Conservation (phyloP, 2,797 vertebrate genomes). For the Acrocephalus scirpaceus region DNA sequence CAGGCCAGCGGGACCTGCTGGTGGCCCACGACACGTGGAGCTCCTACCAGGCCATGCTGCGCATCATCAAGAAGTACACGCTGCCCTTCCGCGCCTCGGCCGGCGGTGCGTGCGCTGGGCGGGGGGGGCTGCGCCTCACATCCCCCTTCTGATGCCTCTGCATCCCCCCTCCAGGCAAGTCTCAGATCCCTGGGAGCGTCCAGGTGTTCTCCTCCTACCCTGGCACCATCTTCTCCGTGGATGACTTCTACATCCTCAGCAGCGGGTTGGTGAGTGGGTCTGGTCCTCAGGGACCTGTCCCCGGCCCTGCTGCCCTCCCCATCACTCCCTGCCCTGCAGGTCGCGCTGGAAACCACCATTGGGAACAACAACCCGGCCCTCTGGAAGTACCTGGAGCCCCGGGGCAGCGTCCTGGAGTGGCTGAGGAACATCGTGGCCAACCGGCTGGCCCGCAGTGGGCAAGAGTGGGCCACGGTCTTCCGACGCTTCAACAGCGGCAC, state of each 20-base stretch:
- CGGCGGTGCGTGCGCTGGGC: conserved; percentile 72
- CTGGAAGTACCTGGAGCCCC: conserved; percentile 87
- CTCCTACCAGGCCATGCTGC: conserved; percentile 91
- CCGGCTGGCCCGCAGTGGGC: conserved; percentile 82
- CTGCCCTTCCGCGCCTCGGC: conserved; percentile 82
- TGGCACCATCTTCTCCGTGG: conserved; percentile 90
- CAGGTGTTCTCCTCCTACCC: conserved; percentile 94
- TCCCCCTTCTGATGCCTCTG: not conserved
- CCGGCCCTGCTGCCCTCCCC: fast-evolving
- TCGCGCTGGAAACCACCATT: conserved; percentile 92
- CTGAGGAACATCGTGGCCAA: conserved; percentile 91
- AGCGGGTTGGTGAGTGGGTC: conserved; percentile 87
- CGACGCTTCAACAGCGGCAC: conserved; percentile 92
- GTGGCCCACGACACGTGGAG: conserved; percentile 95
- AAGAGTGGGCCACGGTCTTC: conserved; percentile 84
- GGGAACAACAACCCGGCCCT: conserved; percentile 87
- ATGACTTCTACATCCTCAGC: conserved; percentile 94
- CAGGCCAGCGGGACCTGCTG: conserved; percentile 85
- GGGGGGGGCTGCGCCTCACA: not conserved
- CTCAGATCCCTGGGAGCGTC: conserved; percentile 79
- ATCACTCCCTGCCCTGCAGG: conserved; percentile 70
- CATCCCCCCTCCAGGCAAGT: conserved; percentile 46
- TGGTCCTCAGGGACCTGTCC: fast-evolving
- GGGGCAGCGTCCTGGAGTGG: conserved; percentile 88
- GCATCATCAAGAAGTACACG: conserved; percentile 91